phyloP scores from a whole-genome alignment of 37 sponge, comb jelly and placozoan genomes.

The Axinella damicornis region DNA sequence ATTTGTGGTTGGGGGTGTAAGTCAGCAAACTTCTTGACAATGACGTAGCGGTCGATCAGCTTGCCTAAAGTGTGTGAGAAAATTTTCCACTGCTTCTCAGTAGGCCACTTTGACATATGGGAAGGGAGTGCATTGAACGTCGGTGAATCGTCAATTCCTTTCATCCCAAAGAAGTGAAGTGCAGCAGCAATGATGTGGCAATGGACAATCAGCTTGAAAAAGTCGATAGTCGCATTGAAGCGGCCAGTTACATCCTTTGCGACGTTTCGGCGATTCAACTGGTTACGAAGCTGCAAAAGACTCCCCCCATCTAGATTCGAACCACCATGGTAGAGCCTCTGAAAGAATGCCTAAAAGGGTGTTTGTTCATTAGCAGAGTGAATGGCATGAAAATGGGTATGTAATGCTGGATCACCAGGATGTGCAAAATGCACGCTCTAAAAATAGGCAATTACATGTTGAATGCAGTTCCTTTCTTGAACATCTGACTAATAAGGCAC shows the following conservation, averaged over 20 bases:
- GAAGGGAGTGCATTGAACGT: background rate
- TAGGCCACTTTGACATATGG: background rate
- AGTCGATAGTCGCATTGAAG: constrained; percentile 15
- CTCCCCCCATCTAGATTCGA: constrained; percentile 24
- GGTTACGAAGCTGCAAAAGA: constrained; percentile 26
- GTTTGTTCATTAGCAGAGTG: no score
- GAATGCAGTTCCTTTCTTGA: no score
- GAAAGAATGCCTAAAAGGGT: background rate
- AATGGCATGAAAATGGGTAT: no score
- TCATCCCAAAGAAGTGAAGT: constrained; percentile 18
- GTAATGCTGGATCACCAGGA: no score
- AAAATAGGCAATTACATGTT: no score
- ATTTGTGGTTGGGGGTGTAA: no score
- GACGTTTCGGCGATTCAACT: constrained; percentile 10
- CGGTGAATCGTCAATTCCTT: background rate
- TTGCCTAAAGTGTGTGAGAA: background rate
- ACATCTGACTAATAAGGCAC: no score
- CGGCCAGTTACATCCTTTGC: background rate
- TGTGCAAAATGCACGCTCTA: no score
- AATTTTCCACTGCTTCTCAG: constrained; percentile 16
- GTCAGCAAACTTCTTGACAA: constrained; percentile 10
- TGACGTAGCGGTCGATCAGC: constrained; percentile 33
- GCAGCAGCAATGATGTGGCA: constrained; percentile 39
- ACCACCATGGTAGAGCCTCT: background rate
- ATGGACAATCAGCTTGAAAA: constrained; percentile 5